phyloP scores from a whole-genome alignment of 2,888 invertebrate genomes.

The Microplitis manilae region DNA sequence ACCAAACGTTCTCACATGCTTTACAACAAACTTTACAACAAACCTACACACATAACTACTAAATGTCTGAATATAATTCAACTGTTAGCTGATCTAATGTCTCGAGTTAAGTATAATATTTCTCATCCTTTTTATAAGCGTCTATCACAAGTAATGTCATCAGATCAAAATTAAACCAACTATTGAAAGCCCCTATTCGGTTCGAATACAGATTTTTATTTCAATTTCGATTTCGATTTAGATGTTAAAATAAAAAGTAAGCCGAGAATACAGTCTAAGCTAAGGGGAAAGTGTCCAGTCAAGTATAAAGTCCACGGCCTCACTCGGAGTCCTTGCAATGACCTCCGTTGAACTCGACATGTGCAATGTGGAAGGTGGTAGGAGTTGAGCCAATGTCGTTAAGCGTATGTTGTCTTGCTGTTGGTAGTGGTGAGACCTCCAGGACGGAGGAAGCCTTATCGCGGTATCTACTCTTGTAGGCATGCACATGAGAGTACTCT shows the following conservation, averaged over 20 bases:
- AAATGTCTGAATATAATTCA: neutral
- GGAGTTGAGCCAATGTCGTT: constrained; percentile 35
- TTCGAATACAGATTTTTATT: neutral
- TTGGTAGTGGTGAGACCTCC: constrained; percentile 64
- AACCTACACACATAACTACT: neutral
- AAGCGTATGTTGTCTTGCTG: constrained; percentile 28
- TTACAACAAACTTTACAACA: neutral
- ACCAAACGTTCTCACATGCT: neutral
- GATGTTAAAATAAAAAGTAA: constrained; percentile 3
- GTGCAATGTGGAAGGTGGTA: constrained; percentile 39
- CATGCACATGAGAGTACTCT: constrained; percentile 56
- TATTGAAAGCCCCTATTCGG: no score
- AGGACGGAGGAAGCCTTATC: constrained; percentile 63
- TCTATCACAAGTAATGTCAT: no score
- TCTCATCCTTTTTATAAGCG: no score
- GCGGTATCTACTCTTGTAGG: constrained; percentile 69
- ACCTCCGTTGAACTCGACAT: constrained; percentile 65
- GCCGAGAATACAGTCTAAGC: constrained; percentile 18
- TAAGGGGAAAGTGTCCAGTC: constrained; percentile 52
- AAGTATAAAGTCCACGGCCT: constrained; percentile 43
- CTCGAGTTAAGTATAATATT: neutral
- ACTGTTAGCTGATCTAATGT: neutral
- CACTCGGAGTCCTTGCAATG: constrained; percentile 65
- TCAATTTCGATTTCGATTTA: no score
- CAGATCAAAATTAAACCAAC: no score